phyloP scores from a whole-genome alignment of 2,888 invertebrate genomes.

The Epistrophe eligans region DNA sequence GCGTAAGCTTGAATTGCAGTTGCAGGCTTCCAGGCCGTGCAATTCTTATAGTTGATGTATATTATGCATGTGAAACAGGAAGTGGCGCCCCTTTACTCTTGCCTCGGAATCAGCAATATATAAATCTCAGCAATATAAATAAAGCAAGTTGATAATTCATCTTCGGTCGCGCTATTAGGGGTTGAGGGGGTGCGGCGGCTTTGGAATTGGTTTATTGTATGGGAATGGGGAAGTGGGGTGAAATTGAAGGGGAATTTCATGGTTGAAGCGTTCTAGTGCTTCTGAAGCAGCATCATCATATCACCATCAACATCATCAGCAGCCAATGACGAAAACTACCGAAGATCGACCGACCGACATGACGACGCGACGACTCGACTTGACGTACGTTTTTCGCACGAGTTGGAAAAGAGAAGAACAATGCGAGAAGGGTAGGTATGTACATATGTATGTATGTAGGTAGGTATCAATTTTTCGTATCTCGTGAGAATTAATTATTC shows the following conservation, averaged over 20 bases:
- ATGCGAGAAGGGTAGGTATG: constrained; percentile 16
- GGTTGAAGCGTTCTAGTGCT: constrained; percentile 66
- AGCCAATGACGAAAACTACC: background rate
- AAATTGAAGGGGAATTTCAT: constrained; percentile 44
- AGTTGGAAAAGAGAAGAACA: background rate
- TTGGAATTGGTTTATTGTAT: background rate
- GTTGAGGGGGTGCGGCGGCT: background rate
- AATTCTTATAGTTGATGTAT: constrained; percentile 53
- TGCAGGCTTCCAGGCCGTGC: constrained; percentile 21
- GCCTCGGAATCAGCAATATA: constrained; percentile 38
- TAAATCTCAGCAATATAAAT: constrained; percentile 68
- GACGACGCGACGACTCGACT: background rate
- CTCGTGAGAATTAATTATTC: constrained; percentile 74
- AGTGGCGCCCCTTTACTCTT: constrained; percentile 59
- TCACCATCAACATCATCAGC: background rate
- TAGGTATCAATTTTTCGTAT: constrained; percentile 66
- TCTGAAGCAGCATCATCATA: constrained; percentile 42
- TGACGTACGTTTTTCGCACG: constrained; percentile 52
- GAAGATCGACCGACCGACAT: background rate
- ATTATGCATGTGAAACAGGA: constrained; percentile 71
- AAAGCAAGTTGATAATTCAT: constrained; percentile 69
- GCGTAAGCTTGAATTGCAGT: constrained; percentile 59
- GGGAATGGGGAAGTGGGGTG: constrained; percentile 10
- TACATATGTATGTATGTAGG: background rate
- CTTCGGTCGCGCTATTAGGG: constrained; percentile 45